Conservation (phyloP, 2,888 invertebrate genomes). For the Synergus japonicus region DNA sequence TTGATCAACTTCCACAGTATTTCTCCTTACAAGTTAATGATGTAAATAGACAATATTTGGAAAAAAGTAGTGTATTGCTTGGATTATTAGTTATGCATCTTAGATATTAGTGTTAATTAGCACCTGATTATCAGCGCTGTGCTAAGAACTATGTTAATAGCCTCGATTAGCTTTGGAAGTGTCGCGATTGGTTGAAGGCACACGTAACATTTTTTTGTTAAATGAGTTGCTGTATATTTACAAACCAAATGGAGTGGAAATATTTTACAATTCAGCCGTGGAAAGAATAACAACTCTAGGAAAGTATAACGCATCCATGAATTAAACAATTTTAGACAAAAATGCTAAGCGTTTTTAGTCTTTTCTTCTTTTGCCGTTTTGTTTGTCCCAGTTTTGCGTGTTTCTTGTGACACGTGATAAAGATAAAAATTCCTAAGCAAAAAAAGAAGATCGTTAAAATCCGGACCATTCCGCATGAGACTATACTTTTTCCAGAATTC, state of each 20-base stretch:
- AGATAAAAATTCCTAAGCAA: not conserved
- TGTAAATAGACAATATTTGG: not conserved
- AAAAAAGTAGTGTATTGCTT: not conserved
- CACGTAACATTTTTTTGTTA: slow-evolving; percentile 21
- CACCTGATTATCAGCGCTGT: slow-evolving; percentile 6
- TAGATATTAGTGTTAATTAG: slow-evolving; percentile 13
- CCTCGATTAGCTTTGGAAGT: slow-evolving; percentile 11
- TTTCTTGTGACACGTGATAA: not conserved
- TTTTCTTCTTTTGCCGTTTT: not conserved
- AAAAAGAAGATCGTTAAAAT: slow-evolving; percentile 4
- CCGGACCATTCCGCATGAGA: slow-evolving; percentile 4
- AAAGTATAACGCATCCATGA: not conserved
- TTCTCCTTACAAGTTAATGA: not conserved
- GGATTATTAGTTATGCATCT: not conserved
- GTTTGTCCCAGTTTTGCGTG: not conserved
- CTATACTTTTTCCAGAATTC: slow-evolving; percentile 3
- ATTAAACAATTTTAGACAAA: not conserved
- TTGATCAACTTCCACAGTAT: not conserved
- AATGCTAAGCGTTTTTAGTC: not conserved
- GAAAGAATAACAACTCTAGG: not conserved
- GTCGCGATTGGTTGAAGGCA: not conserved
- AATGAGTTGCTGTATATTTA: not conserved
- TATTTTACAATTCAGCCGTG: not conserved
- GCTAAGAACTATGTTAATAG: slow-evolving; percentile 15
- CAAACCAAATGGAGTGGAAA: slow-evolving; percentile 10